These are phyloP conservation scores for Sapayoa aenigma DNA, from an alignment of 2,113 vertebrate species.

Conservation along the genomic window DNA sequence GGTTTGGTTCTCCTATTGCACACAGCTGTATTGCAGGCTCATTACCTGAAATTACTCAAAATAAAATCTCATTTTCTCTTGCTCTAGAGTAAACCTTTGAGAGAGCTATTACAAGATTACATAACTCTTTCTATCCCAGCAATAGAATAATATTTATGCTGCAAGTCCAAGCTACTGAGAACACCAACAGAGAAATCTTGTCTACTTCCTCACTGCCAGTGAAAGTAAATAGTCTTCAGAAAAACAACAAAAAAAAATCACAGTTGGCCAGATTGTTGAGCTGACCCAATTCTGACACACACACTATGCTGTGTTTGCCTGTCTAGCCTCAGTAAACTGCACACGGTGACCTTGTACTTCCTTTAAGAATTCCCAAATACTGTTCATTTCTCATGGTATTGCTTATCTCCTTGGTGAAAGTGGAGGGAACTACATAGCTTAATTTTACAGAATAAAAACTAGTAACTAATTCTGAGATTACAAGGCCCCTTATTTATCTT, in stretches of 20 bases:
- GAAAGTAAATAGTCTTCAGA: neutral
- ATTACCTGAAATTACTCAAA: neutral
- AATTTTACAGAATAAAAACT: neutral
- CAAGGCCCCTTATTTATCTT: neutral
- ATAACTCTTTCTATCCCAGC: neutral
- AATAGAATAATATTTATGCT: neutral
- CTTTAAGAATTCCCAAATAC: neutral
- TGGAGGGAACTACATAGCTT: neutral
- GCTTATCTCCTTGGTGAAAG: neutral
- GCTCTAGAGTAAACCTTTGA: neutral
- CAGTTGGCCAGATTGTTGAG: neutral
- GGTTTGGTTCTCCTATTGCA: neutral
- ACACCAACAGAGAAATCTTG: neutral
- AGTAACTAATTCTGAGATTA: neutral
- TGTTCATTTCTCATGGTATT: neutral
- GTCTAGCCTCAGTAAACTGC: neutral
- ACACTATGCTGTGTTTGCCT: neutral
- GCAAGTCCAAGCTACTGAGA: neutral
- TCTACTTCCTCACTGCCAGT: neutral
- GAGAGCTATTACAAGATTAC: neutral
- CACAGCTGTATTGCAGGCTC: neutral
- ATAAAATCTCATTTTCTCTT: neutral
- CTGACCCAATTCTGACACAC: neutral
- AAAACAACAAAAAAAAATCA: neutral
- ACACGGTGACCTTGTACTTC: neutral